Evolutionary conservation across 1,140 invertebrate species (phyloP).

Genomic region (Polypedilum vanderplanki): DNA sequence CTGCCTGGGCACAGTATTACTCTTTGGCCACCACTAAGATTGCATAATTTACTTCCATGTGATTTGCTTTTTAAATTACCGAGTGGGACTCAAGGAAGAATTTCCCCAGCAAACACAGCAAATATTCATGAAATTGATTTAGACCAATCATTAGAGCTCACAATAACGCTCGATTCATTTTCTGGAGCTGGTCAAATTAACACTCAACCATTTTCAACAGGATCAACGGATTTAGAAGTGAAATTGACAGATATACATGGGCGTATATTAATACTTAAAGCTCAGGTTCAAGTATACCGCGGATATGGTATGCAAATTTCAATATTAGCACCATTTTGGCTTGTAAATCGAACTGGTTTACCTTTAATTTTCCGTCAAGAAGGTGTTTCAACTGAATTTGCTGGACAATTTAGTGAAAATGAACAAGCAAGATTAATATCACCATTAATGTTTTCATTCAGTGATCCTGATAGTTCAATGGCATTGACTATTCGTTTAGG

Average conservation of each 20-base stretch:
- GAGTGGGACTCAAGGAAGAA: slow-evolving; percentile 48
- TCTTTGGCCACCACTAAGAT: slow-evolving; percentile 71
- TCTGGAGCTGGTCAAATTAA: slow-evolving; percentile 56
- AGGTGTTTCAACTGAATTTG: slow-evolving; percentile 66
- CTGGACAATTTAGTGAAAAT: slow-evolving; percentile 92
- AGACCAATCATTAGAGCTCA: slow-evolving; percentile 60
- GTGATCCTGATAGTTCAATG: slow-evolving; percentile 71
- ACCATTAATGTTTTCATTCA: slow-evolving; percentile 90
- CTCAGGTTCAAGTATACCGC: slow-evolving; percentile 46
- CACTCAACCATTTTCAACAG: slow-evolving; percentile 47
- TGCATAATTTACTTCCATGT: slow-evolving; percentile 70
- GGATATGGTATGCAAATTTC: slow-evolving; percentile 58
- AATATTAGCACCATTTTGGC: slow-evolving; percentile 85
- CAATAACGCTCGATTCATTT: slow-evolving; percentile 76
- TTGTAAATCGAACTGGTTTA: slow-evolving; percentile 91
- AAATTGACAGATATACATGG: slow-evolving; percentile 62
- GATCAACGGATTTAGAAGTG: slow-evolving; percentile 47
- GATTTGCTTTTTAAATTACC: slow-evolving; percentile 59
- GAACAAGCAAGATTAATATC: slow-evolving; percentile 86
- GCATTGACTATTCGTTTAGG: slow-evolving; percentile 45
- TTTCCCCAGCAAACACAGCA: slow-evolving; percentile 48
- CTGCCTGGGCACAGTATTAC: slow-evolving; percentile 81
- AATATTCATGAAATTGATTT: slow-evolving; percentile 57
- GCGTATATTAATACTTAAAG: slow-evolving; percentile 67
- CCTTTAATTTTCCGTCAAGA: slow-evolving; percentile 93